Percentiles rank a stretch among this genome's conserved stretches.
Evolutionary conservation across 2,113 vertebrate species (phyloP).

Genomic region (Otocyon megalotis): DNA sequence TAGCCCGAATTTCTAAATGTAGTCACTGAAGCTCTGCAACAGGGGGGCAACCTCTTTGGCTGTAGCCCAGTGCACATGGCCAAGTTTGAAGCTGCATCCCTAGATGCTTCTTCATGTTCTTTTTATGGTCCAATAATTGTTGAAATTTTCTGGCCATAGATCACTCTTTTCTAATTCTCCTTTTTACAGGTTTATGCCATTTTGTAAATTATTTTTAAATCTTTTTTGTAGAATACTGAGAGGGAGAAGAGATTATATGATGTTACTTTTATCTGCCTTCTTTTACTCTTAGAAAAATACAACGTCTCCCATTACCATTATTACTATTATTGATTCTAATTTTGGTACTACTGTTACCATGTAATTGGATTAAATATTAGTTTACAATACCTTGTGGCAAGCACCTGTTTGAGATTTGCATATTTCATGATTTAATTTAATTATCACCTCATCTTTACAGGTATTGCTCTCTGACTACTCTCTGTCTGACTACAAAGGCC

Average conservation of each 20-base stretch:
- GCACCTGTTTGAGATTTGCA: background rate
- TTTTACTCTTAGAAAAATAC: background rate
- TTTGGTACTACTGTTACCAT: background rate
- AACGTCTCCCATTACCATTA: background rate
- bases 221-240: background rate
- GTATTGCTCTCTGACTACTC: background rate
- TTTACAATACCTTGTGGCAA: background rate
- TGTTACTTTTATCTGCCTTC: background rate
- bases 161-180: background rate
- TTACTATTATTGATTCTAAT: background rate
- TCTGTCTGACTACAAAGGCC: background rate
- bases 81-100: background rate
- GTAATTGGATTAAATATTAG: background rate
- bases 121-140: background rate
- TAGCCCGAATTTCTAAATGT: background rate
- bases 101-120: background rate
- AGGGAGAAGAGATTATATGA: background rate
- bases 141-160: background rate
- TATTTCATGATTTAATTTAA: slow-evolving; percentile 8
- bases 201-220: background rate
- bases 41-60: background rate
- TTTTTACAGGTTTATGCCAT: background rate
- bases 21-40: background rate
- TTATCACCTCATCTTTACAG: background rate
- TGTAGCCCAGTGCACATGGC: fast-evolving